Conservation (phyloP, 1,140 invertebrate genomes). For the Drosophila orosa region DNA sequence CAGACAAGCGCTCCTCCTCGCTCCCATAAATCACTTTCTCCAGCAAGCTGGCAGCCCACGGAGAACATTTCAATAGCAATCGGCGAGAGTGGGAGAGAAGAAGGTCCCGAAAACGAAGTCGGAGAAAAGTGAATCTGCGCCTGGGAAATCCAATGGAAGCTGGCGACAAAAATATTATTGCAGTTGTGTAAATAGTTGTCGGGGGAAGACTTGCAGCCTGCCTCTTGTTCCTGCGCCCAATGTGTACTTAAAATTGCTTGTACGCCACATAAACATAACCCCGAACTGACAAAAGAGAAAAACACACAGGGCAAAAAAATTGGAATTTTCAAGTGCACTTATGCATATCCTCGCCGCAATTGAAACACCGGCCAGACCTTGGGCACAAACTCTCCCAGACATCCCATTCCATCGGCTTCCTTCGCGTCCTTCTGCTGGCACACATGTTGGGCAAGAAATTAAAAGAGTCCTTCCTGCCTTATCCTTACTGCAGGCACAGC, state of each 20-base stretch:
- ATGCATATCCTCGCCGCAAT: slow-evolving; percentile 76
- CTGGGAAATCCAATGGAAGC: slow-evolving; percentile 32
- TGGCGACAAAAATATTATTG: slow-evolving; percentile 78
- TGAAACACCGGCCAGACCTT: slow-evolving; percentile 49
- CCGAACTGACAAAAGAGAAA: slow-evolving; percentile 46
- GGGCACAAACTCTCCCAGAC: slow-evolving; percentile 16
- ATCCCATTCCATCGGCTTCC: slow-evolving; percentile 14
- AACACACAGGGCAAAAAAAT: slow-evolving; percentile 34
- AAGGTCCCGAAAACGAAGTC: slow-evolving; percentile 10
- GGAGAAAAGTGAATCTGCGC: slow-evolving; percentile 59
- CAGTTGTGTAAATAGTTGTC: slow-evolving; percentile 77
- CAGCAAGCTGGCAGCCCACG: slow-evolving; percentile 56
- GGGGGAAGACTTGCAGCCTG: slow-evolving; percentile 22
- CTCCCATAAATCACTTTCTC: slow-evolving; percentile 76
- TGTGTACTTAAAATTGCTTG: slow-evolving; percentile 61
- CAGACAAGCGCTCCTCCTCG: slow-evolving; percentile 57
- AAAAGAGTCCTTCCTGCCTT: slow-evolving; percentile 56
- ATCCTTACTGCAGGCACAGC: slow-evolving; percentile 56
- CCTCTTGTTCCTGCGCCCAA: slow-evolving; percentile 38
- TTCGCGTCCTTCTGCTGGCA: slow-evolving; percentile 19
- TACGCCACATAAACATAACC: slow-evolving; percentile 74
- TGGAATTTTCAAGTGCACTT: slow-evolving; percentile 71
- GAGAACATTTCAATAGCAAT: slow-evolving; percentile 63
- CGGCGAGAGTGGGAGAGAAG: background rate
- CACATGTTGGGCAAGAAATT: slow-evolving; percentile 57